Conservation (phyloP, 92 coral and sea anemone genomes). For the Siderastrea radians region DNA sequence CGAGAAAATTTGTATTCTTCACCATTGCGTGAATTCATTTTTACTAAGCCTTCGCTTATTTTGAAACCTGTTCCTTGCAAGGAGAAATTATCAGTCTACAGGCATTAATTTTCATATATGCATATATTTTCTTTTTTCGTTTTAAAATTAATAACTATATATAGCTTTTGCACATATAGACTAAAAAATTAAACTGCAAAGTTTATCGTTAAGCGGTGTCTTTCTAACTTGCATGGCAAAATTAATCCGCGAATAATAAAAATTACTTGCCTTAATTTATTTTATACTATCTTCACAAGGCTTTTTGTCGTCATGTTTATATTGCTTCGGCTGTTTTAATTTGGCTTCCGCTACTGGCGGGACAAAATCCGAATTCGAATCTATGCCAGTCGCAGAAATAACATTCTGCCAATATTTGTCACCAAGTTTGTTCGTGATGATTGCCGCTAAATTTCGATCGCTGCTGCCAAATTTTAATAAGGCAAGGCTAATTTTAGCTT, state of each 20-base stretch:
- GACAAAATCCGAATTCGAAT: slow-evolving; percentile 10
- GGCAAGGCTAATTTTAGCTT: slow-evolving; percentile 24
- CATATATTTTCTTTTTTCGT: background rate
- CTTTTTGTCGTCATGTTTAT: background rate
- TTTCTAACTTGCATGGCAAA: background rate
- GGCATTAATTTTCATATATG: background rate
- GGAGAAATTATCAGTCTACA: background rate
- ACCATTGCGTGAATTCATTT: slow-evolving; percentile 10
- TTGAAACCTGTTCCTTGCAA: background rate
- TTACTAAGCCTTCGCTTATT: background rate
- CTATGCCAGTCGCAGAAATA: no score
- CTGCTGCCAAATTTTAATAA: slow-evolving; percentile 25
- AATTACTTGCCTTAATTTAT: background rate
- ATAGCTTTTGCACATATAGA: background rate
- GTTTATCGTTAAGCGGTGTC: background rate
- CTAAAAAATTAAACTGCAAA: background rate
- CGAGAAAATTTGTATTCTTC: background rate
- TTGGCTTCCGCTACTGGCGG: background rate
- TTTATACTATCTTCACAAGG: background rate
- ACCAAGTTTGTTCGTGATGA: slow-evolving; percentile 34
- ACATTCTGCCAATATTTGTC: background rate
- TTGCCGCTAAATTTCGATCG: background rate
- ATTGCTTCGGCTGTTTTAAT: background rate
- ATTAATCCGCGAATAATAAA: background rate
- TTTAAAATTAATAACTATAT: background rate